Conservation (phyloP, 35 echinoderm and acorn worm genomes). For the Hemicentrotus pulcherrimus region DNA sequence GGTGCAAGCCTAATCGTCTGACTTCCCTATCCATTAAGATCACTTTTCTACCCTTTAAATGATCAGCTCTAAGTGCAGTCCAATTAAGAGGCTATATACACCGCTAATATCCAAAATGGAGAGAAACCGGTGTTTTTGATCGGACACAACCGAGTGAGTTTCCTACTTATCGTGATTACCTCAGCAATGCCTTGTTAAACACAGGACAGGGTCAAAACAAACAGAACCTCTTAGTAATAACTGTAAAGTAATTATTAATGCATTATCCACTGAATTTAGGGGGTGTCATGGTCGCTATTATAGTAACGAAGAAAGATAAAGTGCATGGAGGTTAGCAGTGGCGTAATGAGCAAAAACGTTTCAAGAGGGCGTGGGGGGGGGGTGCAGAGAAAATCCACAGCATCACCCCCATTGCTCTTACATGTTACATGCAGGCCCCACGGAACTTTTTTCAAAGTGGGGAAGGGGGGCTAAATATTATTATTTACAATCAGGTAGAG, state of each 20-base stretch:
- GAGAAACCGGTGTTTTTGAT: neutral
- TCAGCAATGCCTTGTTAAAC: neutral
- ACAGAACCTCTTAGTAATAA: neutral
- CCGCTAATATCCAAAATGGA: neutral
- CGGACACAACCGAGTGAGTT: neutral
- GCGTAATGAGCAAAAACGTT: too few species aligned
- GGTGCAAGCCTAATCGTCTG: neutral
- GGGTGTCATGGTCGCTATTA: neutral
- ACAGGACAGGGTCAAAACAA: neutral
- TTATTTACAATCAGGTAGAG: too few species aligned
- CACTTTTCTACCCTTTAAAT: conserved; percentile 9
- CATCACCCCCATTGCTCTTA: too few species aligned
- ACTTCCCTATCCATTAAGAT: neutral
- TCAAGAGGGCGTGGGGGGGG: too few species aligned
- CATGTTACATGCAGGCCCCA: too few species aligned
- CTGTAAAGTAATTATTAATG: neutral
- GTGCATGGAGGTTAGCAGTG: neutral
- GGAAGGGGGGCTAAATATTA: too few species aligned
- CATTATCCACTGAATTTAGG: neutral
- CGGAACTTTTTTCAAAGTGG: too few species aligned
- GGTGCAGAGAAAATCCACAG: too few species aligned
- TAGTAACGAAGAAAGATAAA: neutral
- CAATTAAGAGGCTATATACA: neutral
- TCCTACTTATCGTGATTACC: neutral
- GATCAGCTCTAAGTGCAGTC: neutral